Evolutionary conservation across 1,140 invertebrate species (phyloP), one percentile per base, ranked within the genome.

Genomic region (Eumaeus atala): DNA sequence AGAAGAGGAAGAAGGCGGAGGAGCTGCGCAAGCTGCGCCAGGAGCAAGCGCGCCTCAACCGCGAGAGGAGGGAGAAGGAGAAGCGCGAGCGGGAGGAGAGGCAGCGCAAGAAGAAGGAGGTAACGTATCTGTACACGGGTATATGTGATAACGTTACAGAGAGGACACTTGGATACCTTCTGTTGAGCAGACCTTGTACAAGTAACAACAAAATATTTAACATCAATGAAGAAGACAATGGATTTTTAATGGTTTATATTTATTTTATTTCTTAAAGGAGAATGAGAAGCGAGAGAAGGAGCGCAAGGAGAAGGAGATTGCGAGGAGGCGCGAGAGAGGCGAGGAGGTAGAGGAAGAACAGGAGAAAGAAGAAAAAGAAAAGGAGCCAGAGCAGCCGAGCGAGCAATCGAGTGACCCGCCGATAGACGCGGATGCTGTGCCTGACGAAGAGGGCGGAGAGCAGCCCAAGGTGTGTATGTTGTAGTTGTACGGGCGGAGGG

Each of bases 61-160:
- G 51, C 1, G 51, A 54, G 51, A 14, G 51, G 14, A 16, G 38
- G 10, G 51, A 54, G 9, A 67, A 44, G 38, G 70, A 79, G 48
- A 72, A 67, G 50, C 68, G 71, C 16, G 74, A 82, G 16, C 59
- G 75, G 17, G 74, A 80, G 42, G 74, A 87, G 42, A 64, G 73
- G 9, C 85, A 87, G 57, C 70, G 69, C 48, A 76, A 76, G 74
- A 76, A 73, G 58, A 64, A 55, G 61, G 74, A 84, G 73, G 75
- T 77, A 50, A 28, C 21, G 2, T 2, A 3, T 28, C 2, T 28
- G 21, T 28, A 3, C n/a, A n/a, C n/a, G n/a, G n/a, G 21, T 28
- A 28, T 28, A 28, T 6, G 2, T 3, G 21, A 2, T 28, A 28
- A 28, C n/a, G n/a, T n/a, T n/a, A n/a, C n/a, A n/a, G n/a, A n/a